A percentile compares a stretch with the other conserved stretches of the same genome.
These are phyloP conservation scores for Condylura cristata DNA, from an alignment of 2,113 vertebrate species.

Conservation along the genomic window DNA sequence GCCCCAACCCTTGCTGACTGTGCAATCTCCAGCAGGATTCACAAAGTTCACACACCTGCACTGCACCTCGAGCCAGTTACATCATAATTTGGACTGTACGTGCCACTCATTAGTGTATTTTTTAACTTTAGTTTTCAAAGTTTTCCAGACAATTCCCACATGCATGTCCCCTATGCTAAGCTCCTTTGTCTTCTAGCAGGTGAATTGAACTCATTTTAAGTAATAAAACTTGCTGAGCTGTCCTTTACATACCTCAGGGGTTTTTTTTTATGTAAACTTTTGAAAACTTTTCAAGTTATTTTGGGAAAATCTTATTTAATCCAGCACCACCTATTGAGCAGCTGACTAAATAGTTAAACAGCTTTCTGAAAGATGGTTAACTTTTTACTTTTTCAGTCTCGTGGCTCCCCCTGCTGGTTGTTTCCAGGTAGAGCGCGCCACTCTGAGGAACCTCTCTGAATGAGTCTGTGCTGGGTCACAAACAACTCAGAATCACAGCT, in stretches of 20 bases:
- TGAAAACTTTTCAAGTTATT: neutral
- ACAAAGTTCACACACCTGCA: neutral
- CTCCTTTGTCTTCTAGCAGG: neutral
- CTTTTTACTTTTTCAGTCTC: constrained; percentile 31
- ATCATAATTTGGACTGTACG: neutral
- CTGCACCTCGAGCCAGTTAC: neutral
- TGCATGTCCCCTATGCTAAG: neutral
- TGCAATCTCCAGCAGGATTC: neutral
- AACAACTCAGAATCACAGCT: neutral
- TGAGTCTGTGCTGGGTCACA: neutral
- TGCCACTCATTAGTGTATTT: neutral
- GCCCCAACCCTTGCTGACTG: neutral
- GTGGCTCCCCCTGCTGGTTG: constrained; percentile 68
- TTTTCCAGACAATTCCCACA: neutral
- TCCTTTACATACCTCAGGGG: neutral
- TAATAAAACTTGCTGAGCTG: neutral
- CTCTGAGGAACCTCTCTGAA: neutral
- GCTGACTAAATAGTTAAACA: neutral
- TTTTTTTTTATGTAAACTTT: neutral
- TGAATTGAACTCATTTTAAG: neutral
- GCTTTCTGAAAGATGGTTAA: neutral
- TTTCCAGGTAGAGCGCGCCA: neutral
- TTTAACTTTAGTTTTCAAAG: neutral
- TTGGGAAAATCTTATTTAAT: neutral
- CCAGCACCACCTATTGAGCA: neutral